These are phyloP conservation scores for Drosophila tsacasi DNA, from an alignment of 1,140 invertebrate genomes.

Conservation along the genomic window DNA sequence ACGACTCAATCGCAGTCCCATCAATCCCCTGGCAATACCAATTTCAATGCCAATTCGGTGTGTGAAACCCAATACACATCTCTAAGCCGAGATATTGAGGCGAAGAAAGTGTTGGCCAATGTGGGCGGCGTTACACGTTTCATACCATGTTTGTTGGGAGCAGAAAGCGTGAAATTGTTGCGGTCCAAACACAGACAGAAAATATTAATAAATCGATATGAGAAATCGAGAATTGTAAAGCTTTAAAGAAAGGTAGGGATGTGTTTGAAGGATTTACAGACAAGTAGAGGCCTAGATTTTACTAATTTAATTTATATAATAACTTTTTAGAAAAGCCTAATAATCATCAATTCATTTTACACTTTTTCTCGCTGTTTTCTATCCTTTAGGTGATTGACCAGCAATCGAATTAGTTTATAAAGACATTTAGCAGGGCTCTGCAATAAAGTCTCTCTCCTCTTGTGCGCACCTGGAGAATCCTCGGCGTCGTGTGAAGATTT, in stretches of 20 bases:
- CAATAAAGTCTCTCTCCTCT: slow-evolving; percentile 1
- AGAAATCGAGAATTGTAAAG: background rate
- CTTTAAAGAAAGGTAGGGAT: background rate
- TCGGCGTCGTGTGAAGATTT: slow-evolving; percentile 53
- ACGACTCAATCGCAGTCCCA: slow-evolving; percentile 24
- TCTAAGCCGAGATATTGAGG: slow-evolving; percentile 25
- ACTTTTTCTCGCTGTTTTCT: background rate
- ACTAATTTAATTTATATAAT: no score
- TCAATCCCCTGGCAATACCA: slow-evolving; percentile 29
- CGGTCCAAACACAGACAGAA: background rate
- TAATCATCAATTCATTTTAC: background rate
- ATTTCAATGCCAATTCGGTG: slow-evolving; percentile 27
- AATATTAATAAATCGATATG: background rate
- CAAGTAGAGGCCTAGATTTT: no score
- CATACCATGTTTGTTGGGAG: slow-evolving; percentile 12
- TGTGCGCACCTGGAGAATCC: slow-evolving; percentile 26
- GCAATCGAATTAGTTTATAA: slow-evolving; percentile 60
- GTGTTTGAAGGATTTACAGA: no score
- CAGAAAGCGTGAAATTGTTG: slow-evolving; percentile 60
- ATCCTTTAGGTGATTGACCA: background rate
- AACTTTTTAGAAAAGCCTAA: background rate
- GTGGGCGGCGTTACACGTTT: slow-evolving; percentile 34
- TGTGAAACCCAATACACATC: slow-evolving; percentile 28
- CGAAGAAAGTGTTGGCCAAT: slow-evolving; percentile 57
- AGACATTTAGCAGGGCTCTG: slow-evolving; percentile 34